Evolutionary conservation across 2,113 vertebrate species (phyloP).

Genomic region (Isichthys henryi): DNA sequence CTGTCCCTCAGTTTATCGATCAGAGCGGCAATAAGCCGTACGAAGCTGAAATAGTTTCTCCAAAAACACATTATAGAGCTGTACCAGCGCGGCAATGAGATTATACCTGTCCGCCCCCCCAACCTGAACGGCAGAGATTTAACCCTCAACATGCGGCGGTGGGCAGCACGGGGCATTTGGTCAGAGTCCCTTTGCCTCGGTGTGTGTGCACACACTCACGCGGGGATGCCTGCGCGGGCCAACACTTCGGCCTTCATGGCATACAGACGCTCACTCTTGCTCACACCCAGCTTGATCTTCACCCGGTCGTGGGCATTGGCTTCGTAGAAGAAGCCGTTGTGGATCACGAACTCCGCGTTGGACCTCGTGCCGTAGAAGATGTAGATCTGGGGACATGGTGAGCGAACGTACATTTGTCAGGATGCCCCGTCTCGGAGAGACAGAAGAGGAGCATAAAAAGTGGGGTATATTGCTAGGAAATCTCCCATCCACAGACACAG

Average conservation of each 20-base stretch:
- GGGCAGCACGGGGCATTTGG: neutral
- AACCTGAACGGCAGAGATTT: slow-evolving; percentile 12
- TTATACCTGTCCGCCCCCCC: slow-evolving; percentile 34
- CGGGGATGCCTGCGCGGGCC: slow-evolving; percentile 90
- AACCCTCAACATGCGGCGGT: neutral
- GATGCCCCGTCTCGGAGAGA: neutral
- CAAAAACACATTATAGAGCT: slow-evolving; percentile 39
- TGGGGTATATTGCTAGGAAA: neutral
- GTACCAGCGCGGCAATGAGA: slow-evolving; percentile 33
- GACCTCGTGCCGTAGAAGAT: slow-evolving; percentile 98
- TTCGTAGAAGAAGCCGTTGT: slow-evolving; percentile 98
- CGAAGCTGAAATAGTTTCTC: slow-evolving; percentile 41
- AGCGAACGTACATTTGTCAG: slow-evolving; percentile 25
- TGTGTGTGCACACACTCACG: slow-evolving; percentile 63
- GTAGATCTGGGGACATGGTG: slow-evolving; percentile 76
- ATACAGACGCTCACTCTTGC: slow-evolving; percentile 90
- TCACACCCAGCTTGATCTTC: slow-evolving; percentile 98
- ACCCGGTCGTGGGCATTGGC: slow-evolving; percentile 94
- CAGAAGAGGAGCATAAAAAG: neutral
- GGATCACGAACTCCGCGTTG: slow-evolving; percentile 97
- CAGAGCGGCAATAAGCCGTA: slow-evolving; percentile 33
- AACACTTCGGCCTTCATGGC: slow-evolving; percentile 98
- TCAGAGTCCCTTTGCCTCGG: no score
- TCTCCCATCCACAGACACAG: neutral
- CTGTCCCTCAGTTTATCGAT: slow-evolving; percentile 44